These are phyloP conservation scores for Cryptoblepharus egeriae DNA, from an alignment of 2,797 vertebrate species.

Conservation along the genomic window DNA sequence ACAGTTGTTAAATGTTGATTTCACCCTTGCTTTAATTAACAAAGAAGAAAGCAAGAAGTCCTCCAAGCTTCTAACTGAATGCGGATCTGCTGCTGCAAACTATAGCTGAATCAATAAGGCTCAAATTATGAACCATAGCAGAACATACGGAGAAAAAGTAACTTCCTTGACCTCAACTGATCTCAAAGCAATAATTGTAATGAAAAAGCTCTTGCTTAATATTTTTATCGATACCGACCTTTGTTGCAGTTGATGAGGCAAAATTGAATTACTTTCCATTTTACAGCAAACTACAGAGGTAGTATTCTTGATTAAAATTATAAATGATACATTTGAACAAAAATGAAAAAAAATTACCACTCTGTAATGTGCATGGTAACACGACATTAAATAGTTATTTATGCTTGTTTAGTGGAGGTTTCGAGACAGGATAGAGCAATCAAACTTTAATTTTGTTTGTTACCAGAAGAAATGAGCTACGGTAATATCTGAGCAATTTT, in stretches of 20 bases:
- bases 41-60: slow-evolving; percentile 43
- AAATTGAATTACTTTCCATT: slow-evolving; percentile 61
- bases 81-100: slow-evolving; percentile 51
- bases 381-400: slow-evolving; percentile 57
- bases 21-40: slow-evolving; percentile 43
- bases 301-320: slow-evolving; percentile 56
- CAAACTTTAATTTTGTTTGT: slow-evolving; percentile 34
- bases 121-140: slow-evolving; percentile 63
- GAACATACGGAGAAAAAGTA: slow-evolving; percentile 43
- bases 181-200: slow-evolving; percentile 54
- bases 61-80: slow-evolving; percentile 47
- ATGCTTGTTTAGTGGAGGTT: slow-evolving; percentile 47
- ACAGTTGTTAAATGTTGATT: slow-evolving; percentile 65
- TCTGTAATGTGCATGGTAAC: slow-evolving; percentile 26
- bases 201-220: slow-evolving; percentile 50
- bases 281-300: slow-evolving; percentile 52
- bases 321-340: slow-evolving; percentile 51
- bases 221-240: slow-evolving; percentile 47
- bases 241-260: slow-evolving; percentile 51
- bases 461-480: slow-evolving; percentile 46
- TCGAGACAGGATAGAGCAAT: slow-evolving; percentile 54
- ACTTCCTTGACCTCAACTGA: slow-evolving; percentile 52
- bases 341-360: not conserved
- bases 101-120: slow-evolving; percentile 56
- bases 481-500: slow-evolving; percentile 40